Conservation (phyloP, 2,888 invertebrate genomes). For the Hesperia comma region DNA sequence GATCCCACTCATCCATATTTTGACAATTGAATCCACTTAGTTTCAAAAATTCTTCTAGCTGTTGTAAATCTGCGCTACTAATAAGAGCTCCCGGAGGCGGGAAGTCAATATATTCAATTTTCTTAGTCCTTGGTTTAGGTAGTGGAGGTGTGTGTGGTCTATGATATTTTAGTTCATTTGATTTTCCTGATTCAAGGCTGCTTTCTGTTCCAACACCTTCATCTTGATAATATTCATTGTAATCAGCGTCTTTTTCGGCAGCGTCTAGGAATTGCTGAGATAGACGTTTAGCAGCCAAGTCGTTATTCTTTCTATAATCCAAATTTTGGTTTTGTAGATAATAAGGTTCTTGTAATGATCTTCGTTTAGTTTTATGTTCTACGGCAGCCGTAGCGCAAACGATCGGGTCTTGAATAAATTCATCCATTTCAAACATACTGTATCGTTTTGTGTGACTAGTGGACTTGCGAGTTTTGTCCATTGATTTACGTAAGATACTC, state of each 20-base stretch:
- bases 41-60: slow-evolving; percentile 88
- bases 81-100: slow-evolving; percentile 80
- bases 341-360: slow-evolving; percentile 90
- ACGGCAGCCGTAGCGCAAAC: slow-evolving; percentile 74
- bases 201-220: slow-evolving; percentile 86
- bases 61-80: slow-evolving; percentile 86
- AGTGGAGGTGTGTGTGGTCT: slow-evolving; percentile 81
- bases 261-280: slow-evolving; percentile 81
- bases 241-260: slow-evolving; percentile 81
- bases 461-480: slow-evolving; percentile 81
- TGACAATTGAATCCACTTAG: slow-evolving; percentile 88
- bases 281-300: slow-evolving; percentile 78
- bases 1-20: slow-evolving; percentile 87
- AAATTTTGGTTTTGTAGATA: slow-evolving; percentile 82
- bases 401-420: slow-evolving; percentile 78
- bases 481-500: slow-evolving; percentile 87
- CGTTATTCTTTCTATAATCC: slow-evolving; percentile 80
- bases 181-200: slow-evolving; percentile 84
- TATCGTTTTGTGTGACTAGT: slow-evolving; percentile 86
- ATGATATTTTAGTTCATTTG: slow-evolving; percentile 77
- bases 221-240: slow-evolving; percentile 83
- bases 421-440: slow-evolving; percentile 91
- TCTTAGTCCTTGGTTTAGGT: slow-evolving; percentile 78
- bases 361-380: slow-evolving; percentile 85
- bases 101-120: slow-evolving; percentile 78